These are phyloP conservation scores for Melinopterus prodromus DNA, from an alignment of 2,888 invertebrate genomes.

Conservation along the genomic window DNA sequence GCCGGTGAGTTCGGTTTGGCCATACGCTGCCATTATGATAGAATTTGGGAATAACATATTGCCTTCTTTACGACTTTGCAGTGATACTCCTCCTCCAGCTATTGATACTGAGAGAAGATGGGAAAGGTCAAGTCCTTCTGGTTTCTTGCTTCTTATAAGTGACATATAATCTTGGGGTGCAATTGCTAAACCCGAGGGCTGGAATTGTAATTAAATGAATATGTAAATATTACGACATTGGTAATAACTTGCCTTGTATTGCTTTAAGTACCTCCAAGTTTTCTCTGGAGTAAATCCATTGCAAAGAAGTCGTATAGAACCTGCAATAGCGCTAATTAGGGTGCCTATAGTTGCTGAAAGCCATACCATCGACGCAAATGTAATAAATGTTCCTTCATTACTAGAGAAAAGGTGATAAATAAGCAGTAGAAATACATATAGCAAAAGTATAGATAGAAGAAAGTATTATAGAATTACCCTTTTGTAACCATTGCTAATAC, in stretches of 20 bases:
- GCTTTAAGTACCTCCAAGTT: slow-evolving; percentile 28
- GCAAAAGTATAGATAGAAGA: no score
- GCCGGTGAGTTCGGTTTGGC: slow-evolving; percentile 9
- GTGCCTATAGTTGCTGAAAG: slow-evolving; percentile 6
- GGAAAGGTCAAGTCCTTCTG: not conserved
- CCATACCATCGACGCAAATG: slow-evolving; percentile 5
- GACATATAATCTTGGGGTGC: slow-evolving; percentile 7
- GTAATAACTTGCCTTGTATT: slow-evolving; percentile 27
- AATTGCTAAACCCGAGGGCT: not conserved
- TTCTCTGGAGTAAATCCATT: slow-evolving; percentile 22
- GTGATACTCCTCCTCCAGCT: slow-evolving; percentile 12
- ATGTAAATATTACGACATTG: not conserved
- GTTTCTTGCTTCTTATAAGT: slow-evolving; percentile 9
- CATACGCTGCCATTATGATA: not conserved
- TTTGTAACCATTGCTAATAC: not conserved
- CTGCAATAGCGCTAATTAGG: not conserved
- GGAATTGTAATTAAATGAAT: not conserved
- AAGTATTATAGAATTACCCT: not conserved
- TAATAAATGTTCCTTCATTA: not conserved
- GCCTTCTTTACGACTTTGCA: not conserved
- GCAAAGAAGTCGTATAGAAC: not conserved
- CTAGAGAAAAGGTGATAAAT: not conserved
- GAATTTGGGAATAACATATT: not conserved
- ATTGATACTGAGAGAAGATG: slow-evolving; percentile 6
- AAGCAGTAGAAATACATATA: not conserved